Percentiles rank a stretch among this genome's conserved stretches.
Evolutionary conservation across 1,140 invertebrate genomes (phyloP).

Genomic region (Panagrolaimus sp.): DNA sequence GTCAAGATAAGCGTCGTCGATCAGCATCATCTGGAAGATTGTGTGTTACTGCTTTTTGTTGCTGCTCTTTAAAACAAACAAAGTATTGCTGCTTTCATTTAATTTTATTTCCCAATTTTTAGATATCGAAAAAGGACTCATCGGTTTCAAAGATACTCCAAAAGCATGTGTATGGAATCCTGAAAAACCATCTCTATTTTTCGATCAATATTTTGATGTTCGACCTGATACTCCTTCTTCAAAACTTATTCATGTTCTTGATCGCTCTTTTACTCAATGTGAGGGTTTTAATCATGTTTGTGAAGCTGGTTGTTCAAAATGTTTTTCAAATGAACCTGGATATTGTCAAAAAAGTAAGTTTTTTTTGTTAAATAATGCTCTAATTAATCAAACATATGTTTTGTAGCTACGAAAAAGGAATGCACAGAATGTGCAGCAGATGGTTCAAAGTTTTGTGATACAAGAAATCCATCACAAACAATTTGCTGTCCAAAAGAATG

Average conservation of each 20-base stretch:
- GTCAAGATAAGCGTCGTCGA: no score
- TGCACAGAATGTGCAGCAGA: neutral
- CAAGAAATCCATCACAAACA: neutral
- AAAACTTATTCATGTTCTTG: neutral
- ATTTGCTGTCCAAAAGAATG: neutral
- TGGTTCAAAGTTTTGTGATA: neutral
- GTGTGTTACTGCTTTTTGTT: no score
- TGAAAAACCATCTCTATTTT: neutral
- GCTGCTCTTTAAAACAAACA: no score
- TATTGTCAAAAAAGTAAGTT: neutral
- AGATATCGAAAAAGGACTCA: neutral
- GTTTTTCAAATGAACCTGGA: neutral
- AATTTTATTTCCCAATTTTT: no score
- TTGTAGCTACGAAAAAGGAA: neutral
- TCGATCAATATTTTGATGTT: neutral
- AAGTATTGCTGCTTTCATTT: neutral
- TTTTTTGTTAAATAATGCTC: neutral
- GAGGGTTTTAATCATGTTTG: no score
- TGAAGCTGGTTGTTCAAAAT: neutral
- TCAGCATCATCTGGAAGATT: no score
- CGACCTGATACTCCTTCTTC: neutral
- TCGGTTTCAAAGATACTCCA: neutral
- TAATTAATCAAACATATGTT: no score
- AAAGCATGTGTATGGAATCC: neutral
- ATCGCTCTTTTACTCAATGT: neutral